Base-by-base conservation (phyloP, 2,113 vertebrate species). In the Andinoacara biseriatus region DNA sequence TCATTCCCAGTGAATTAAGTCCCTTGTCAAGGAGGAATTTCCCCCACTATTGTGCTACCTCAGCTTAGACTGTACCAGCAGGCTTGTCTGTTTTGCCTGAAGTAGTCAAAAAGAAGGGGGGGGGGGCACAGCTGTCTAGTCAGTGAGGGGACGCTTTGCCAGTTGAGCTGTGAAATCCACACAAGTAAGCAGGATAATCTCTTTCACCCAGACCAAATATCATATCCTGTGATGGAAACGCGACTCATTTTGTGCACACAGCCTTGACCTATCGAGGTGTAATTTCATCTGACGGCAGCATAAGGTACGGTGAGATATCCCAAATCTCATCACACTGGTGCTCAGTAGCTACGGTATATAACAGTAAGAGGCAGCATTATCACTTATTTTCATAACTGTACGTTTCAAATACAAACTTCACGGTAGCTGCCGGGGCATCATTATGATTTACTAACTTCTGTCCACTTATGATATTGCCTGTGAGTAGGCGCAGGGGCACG, bases 101-200 rank as follows among this genome's bases (percentile, higher is more conserved):
- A 86, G 91, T 87, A 89, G 87, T 88, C 62, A 89, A 89, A 86
- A 76, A 24, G 54, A 80, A 54, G 67, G 58, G 74, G 54, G 31
- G n/a, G n/a, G n/a, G n/a, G n/a, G n/a, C 90, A 91, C 94, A 89
- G 91, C 89, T 92, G 90, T 89, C 90, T 90, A 79, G 88, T 88
- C 80, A 76, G 86, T 81, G 84, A 91, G 89, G 80, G 59, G 78
- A 83, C 43, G 85, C 58, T 62, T 92, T 82, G 82, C 85, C 88
- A 91, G 86, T 82, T 90, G 87, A 92, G 89, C 92, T 91, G 90
- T 94, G 88, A 94, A 94, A 92, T 90, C 87, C 86, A 89, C 90
- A 89, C 87, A 93, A 90, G 81, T 86, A 86, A 90, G 89, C 84
- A 84, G 86, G 81, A 84, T 92, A 91, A 91, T 93, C 85, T 88